Conservation (phyloP, 2,888 invertebrate genomes). For the Ectemnius lituratus region DNA sequence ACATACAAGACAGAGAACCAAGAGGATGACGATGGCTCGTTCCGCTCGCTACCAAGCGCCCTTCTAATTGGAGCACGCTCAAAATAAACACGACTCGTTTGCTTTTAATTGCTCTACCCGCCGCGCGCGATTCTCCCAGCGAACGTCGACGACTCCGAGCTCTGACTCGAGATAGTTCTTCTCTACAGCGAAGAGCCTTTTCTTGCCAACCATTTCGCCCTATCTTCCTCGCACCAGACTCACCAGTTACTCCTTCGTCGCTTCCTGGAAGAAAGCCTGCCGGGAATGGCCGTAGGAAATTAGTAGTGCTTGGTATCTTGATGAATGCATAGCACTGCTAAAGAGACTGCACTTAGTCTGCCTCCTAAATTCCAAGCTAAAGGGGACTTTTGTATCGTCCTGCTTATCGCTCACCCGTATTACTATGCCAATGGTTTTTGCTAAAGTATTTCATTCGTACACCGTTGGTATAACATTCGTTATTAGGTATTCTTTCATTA, state of each 20-base stretch:
- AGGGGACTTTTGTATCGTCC: too few species aligned
- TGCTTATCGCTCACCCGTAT: too few species aligned
- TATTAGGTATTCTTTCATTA: too few species aligned
- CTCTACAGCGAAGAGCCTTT: neutral
- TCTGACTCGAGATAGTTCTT: slow-evolving; percentile 33
- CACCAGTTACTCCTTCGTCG: neutral
- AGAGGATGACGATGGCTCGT: slow-evolving; percentile 64
- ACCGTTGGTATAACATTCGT: too few species aligned
- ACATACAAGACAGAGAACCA: slow-evolving; percentile 18
- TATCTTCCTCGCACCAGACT: neutral
- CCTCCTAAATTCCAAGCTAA: too few species aligned
- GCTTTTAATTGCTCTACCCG: slow-evolving; percentile 72
- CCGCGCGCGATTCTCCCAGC: slow-evolving; percentile 14
- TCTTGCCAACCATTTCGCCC: neutral
- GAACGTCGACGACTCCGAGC: slow-evolving; percentile 15
- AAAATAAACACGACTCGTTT: slow-evolving; percentile 72
- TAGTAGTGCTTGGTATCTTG: neutral
- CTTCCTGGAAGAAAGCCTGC: neutral
- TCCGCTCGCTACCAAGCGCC: slow-evolving; percentile 66
- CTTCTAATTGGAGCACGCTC: slow-evolving; percentile 72
- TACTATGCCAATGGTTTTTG: too few species aligned
- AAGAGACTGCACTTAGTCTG: too few species aligned
- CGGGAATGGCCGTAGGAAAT: neutral
- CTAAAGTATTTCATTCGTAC: too few species aligned
- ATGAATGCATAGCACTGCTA: too few species aligned